A percentile compares a stretch with the other conserved stretches of the same genome.
phyloP scores from a whole-genome alignment of 2,113 vertebrate species.

The Tiliqua scincoides region DNA sequence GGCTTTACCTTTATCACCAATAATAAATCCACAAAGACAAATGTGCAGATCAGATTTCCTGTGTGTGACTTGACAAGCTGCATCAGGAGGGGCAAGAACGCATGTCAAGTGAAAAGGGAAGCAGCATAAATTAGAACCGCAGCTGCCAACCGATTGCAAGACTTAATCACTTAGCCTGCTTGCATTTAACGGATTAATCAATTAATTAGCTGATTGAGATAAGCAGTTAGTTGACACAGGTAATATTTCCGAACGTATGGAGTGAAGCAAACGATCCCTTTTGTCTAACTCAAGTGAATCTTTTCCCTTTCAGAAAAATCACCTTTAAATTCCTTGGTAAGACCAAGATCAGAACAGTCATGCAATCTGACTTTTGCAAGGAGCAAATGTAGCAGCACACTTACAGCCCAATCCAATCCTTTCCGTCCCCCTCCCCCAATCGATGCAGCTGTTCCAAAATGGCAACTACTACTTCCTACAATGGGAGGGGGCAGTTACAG shows the following conservation, averaged over 20 bases:
- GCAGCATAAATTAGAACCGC: neutral
- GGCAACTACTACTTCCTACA: too few species aligned
- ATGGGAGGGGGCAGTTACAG: too few species aligned
- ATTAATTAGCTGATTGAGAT: neutral
- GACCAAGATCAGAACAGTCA: neutral
- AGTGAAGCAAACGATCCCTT: neutral
- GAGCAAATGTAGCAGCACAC: too few species aligned
- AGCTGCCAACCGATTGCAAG: neutral
- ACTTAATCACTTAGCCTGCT: neutral
- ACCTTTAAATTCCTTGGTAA: neutral
- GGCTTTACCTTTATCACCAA: neutral
- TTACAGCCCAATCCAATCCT: too few species aligned
- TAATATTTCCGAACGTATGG: neutral
- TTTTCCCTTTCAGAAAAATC: neutral
- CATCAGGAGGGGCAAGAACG: neutral
- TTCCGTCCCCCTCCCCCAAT: too few species aligned
- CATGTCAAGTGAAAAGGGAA: neutral
- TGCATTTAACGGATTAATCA: neutral
- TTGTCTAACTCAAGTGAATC: neutral
- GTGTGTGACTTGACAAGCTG: neutral
- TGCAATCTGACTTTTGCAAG: too few species aligned
- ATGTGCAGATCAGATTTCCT: neutral
- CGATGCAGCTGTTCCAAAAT: too few species aligned
- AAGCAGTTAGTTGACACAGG: neutral
- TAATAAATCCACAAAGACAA: neutral